Evolutionary conservation across 2,888 invertebrate genomes (phyloP).

Genomic region (Cantharis rufa): DNA sequence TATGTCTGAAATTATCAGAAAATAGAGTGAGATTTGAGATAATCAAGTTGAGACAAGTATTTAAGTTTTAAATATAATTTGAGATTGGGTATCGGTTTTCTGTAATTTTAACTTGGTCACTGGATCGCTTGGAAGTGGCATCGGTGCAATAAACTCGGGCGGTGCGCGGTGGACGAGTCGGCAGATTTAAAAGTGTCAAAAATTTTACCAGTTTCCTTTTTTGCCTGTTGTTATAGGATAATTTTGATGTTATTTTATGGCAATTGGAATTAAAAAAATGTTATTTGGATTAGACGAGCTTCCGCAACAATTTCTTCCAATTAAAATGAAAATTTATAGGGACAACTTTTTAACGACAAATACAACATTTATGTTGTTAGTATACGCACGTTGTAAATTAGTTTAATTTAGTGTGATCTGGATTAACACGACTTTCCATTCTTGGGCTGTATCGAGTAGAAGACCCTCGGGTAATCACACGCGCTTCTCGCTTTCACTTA

Average conservation of each 20-base stretch:
- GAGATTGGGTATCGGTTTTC: no score
- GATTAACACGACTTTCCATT: conserved; percentile 43
- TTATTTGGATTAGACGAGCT: not conserved
- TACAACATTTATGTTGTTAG: conserved; percentile 3
- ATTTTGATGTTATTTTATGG: not conserved
- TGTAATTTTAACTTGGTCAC: no score
- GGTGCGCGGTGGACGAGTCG: no score
- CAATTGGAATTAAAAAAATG: conserved; percentile 13
- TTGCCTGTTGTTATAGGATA: not conserved
- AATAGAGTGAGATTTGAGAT: no score
- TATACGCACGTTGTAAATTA: conserved; percentile 22
- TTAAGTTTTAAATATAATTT: no score
- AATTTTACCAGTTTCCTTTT: no score
- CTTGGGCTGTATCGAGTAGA: conserved; percentile 33
- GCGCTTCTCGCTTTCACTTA: conserved; percentile 39
- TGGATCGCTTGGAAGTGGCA: no score
- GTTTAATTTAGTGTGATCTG: conserved; percentile 32
- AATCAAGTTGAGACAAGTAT: no score
- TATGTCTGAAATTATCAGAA: no score
- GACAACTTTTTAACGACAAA: not conserved
- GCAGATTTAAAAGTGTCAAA: no score
- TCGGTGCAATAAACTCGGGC: no score
- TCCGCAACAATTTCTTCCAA: conserved; percentile 1
- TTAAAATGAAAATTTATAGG: not conserved
- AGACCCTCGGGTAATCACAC: conserved; percentile 29